Percentiles rank a stretch among this genome's conserved stretches.
These are phyloP conservation scores for Sebastes vulpes DNA, from an alignment of 2,797 vertebrate genomes.

Conservation along the genomic window DNA sequence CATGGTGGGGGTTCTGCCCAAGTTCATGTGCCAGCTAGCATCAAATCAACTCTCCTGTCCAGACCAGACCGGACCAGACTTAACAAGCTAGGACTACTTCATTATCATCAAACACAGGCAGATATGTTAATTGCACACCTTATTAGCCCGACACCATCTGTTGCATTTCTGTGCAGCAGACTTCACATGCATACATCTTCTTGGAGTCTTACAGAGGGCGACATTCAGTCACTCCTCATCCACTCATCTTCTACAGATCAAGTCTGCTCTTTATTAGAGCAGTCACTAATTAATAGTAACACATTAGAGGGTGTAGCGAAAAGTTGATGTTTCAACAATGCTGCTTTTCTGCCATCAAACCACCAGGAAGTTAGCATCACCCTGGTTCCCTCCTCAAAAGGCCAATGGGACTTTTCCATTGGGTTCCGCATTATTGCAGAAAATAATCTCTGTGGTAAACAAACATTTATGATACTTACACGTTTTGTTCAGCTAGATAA, in stretches of 20 bases:
- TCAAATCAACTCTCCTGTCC: not conserved
- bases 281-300: not conserved
- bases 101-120: slow-evolving; percentile 1
- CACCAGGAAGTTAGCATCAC: not conserved
- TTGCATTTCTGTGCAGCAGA: slow-evolving; percentile 2
- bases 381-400: not conserved
- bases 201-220: not conserved
- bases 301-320: not conserved
- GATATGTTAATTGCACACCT: slow-evolving; percentile 33
- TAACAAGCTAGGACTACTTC: not conserved
- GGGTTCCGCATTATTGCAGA: not conserved
- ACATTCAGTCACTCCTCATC: not conserved
- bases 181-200: slow-evolving; percentile 10
- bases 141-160: slow-evolving; percentile 36
- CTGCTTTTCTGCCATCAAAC: not conserved
- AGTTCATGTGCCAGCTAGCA: not conserved
- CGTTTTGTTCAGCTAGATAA: no score
- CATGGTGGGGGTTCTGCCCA: not conserved
- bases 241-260: not conserved
- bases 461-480: not conserved
- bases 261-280: not conserved
- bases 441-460: not conserved
- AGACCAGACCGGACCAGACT: not conserved
- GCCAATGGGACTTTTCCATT: not conserved
- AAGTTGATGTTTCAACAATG: not conserved